Base-by-base conservation (phyloP, 1,140 invertebrate species). In the Pachypeltis micranthus region DNA sequence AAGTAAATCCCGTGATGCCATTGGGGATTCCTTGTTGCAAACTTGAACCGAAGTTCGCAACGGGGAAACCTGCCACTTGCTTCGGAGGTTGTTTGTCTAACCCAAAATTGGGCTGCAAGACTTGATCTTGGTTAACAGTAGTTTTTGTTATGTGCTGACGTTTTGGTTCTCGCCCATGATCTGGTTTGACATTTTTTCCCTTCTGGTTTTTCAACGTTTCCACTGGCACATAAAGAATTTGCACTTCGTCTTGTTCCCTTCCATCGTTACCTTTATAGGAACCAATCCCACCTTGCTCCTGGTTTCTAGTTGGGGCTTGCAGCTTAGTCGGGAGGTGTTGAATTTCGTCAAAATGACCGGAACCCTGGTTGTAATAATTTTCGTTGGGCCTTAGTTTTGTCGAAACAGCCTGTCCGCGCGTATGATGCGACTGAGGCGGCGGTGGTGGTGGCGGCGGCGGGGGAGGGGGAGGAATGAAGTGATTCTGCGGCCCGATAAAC, bases 151-250 rank as follows among this genome's bases (percentile, higher is more conserved):
- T 39, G 27, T 16, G 29, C 31, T 60, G 28, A 39, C 24, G 16
- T 29, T 29, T n/a, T n/a, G n/a, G n/a, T n/a, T n/a, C n/a, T n/a
- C n/a, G n/a, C n/a, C n/a, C 16, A 28, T 29, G 21, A 67, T 71
- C 57, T 67, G 66, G 0, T 44, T 71, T 70, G 61, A 28, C 44
- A 76, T 75, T 2, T 64, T 16, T 34, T 75, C 73, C 61, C 70
- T 70, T 47, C 59, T 64, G 82, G 79, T 73, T 81, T 78, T 59
- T 81, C 82, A 12, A 90, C 0, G 84, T 85, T 70, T 91, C 87
- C 28, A 88, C 77, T 14, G 88, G 88, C 1, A 91, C 86, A 69
- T 90, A 91, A 0, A 90, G 74, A 51, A 90, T 70, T 71, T 90
- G 86, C 16, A 90, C 82, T 75, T 86, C 81, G 74, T 85, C 83